phyloP scores from a whole-genome alignment of 2,113 vertebrate genomes.

The Lophius piscatorius region DNA sequence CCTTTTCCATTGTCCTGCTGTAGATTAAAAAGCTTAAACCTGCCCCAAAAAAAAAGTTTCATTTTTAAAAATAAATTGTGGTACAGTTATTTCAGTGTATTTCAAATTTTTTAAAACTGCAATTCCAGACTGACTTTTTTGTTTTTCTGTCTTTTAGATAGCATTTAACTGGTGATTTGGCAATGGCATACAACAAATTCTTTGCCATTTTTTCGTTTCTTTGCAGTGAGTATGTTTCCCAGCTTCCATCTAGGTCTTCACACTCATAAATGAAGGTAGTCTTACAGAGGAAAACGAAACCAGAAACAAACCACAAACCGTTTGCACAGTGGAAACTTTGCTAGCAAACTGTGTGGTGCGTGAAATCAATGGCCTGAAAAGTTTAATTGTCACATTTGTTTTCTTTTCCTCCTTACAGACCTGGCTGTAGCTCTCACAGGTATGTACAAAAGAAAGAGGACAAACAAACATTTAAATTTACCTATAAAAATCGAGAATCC shows the following conservation, averaged over 20 bases:
- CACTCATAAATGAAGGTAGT: slow-evolving; percentile 10
- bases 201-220: slow-evolving; percentile 2
- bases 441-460: slow-evolving; percentile 18
- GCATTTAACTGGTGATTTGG: background rate
- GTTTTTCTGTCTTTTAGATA: slow-evolving; percentile 38
- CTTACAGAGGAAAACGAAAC: slow-evolving; percentile 68
- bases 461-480: no score
- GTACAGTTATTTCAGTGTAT: background rate
- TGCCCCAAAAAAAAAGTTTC: background rate
- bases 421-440: slow-evolving; percentile 31
- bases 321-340: slow-evolving; percentile 30
- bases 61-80: no score
- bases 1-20: background rate
- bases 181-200: slow-evolving; percentile 38
- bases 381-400: background rate
- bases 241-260: background rate
- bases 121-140: background rate
- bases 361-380: background rate
- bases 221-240: slow-evolving; percentile 54
- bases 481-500: no score
- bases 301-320: slow-evolving; percentile 59
- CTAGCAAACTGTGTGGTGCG: slow-evolving; percentile 6
- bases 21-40: background rate
- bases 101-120: slow-evolving; percentile 1
- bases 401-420: slow-evolving; percentile 33